phyloP scores from a whole-genome alignment of 2,113 vertebrate genomes.

The Corythaeola cristata region DNA sequence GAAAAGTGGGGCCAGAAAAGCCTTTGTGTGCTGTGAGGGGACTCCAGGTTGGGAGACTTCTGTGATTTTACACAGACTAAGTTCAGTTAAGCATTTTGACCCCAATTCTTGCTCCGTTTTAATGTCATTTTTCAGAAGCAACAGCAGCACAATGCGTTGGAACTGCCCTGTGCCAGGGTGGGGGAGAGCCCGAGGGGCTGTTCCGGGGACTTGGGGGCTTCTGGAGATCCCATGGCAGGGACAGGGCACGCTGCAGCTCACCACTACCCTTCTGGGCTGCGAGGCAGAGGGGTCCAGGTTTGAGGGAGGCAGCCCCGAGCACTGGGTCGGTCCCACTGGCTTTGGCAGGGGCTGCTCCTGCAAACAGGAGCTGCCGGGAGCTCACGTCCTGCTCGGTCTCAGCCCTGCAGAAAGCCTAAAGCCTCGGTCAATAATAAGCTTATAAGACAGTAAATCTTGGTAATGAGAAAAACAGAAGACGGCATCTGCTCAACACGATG shows the following conservation, averaged over 20 bases:
- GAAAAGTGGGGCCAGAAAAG: background rate
- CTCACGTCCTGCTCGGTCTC: background rate
- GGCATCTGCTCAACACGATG: conserved; percentile 59
- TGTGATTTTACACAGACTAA: background rate
- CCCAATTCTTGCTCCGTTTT: background rate
- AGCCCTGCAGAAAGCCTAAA: conserved; percentile 39
- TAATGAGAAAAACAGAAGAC: conserved; percentile 73
- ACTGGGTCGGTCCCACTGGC: accelerated
- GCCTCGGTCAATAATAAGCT: conserved; percentile 71
- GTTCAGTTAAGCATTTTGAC: background rate
- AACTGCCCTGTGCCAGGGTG: background rate
- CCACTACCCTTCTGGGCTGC: background rate
- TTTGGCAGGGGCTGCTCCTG: background rate
- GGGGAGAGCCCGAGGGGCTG: background rate
- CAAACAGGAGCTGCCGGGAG: background rate
- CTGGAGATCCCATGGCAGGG: background rate
- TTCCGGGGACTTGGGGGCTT: background rate
- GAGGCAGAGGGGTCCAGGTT: background rate
- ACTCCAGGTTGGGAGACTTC: background rate
- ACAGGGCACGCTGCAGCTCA: background rate
- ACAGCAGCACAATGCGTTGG: accelerated
- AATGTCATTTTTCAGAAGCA: background rate
- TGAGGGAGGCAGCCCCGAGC: background rate
- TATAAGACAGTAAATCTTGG: conserved; percentile 73
- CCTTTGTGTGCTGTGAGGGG: background rate